These are phyloP conservation scores for Pseudorasbora parva DNA, from an alignment of 2,113 vertebrate genomes.

Conservation along the genomic window DNA sequence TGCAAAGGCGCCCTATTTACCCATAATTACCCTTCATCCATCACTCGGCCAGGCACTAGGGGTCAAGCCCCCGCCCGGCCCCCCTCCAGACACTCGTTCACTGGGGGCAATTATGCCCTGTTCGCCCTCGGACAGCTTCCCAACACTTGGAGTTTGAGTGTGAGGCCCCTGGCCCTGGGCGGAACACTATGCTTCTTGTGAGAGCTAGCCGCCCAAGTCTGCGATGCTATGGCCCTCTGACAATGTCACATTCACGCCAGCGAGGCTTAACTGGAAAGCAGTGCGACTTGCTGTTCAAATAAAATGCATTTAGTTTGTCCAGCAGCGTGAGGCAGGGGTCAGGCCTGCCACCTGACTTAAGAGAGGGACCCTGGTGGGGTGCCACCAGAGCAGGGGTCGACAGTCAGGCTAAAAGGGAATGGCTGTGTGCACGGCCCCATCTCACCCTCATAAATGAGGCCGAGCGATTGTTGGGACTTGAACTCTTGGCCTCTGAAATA, in stretches of 20 bases:
- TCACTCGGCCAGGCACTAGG: slow-evolving; percentile 81
- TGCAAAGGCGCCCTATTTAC: slow-evolving; percentile 80
- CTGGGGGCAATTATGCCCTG: slow-evolving; percentile 76
- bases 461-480: slow-evolving; percentile 45
- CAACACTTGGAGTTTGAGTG: slow-evolving; percentile 71
- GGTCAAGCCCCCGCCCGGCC: slow-evolving; percentile 77
- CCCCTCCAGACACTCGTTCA: slow-evolving; percentile 77
- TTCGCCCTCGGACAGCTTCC: slow-evolving; percentile 68
- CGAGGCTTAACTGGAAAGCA: slow-evolving; percentile 68
- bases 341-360: slow-evolving; percentile 69
- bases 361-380: slow-evolving; percentile 11
- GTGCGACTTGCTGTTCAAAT: slow-evolving; percentile 72
- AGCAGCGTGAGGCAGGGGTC: slow-evolving; percentile 72
- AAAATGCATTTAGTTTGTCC: slow-evolving; percentile 78
- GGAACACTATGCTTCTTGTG: slow-evolving; percentile 78
- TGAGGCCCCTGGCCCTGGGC: slow-evolving; percentile 51
- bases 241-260: slow-evolving; percentile 76
- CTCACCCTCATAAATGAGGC: slow-evolving; percentile 44
- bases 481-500: slow-evolving; percentile 46
- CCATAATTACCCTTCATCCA: slow-evolving; percentile 85
- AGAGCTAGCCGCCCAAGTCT: slow-evolving; percentile 34
- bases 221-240: slow-evolving; percentile 61
- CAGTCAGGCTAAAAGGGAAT: slow-evolving; percentile 45
- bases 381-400: too few species aligned
- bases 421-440: background rate